Evolutionary conservation across 1,140 invertebrate species (phyloP).

Genomic region (Plutomurus gul): DNA sequence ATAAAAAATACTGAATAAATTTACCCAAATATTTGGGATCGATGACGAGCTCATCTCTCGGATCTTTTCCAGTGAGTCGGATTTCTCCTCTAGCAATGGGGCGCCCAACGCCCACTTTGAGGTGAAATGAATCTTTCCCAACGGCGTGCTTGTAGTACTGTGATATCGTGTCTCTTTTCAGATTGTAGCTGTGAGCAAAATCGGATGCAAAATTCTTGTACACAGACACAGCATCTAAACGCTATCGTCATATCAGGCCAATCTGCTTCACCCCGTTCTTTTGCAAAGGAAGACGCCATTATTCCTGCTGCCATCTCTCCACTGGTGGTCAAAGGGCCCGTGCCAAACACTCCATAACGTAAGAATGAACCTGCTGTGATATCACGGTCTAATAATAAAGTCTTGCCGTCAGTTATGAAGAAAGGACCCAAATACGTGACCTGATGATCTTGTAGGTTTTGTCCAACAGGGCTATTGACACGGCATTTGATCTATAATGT

Average conservation of each 20-base stretch:
- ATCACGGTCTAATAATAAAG: slow-evolving; percentile 1
- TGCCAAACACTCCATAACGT: slow-evolving; percentile 54
- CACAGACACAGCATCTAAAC: neutral
- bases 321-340: slow-evolving; percentile 7
- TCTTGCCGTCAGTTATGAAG: neutral
- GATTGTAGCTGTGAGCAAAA: slow-evolving; percentile 17
- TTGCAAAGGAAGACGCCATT: neutral
- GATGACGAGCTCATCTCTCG: slow-evolving; percentile 1
- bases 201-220: slow-evolving; percentile 18
- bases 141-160: slow-evolving; percentile 37
- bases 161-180: slow-evolving; percentile 1
- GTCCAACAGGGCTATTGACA: slow-evolving; percentile 53
- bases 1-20: neutral
- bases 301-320: slow-evolving; percentile 22
- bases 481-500: neutral
- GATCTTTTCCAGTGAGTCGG: neutral
- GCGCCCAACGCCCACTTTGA: slow-evolving; percentile 1
- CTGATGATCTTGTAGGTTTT: slow-evolving; percentile 41
- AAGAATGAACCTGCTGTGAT: neutral
- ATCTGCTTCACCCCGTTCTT: slow-evolving; percentile 6
- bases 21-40: slow-evolving; percentile 32
- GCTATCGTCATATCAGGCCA: slow-evolving; percentile 26
- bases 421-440: slow-evolving; percentile 21
- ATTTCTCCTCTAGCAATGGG: slow-evolving; percentile 29
- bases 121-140: slow-evolving; percentile 32